phyloP scores from a whole-genome alignment of 2,888 invertebrate genomes.

The Drepanosiphum platanoidis region DNA sequence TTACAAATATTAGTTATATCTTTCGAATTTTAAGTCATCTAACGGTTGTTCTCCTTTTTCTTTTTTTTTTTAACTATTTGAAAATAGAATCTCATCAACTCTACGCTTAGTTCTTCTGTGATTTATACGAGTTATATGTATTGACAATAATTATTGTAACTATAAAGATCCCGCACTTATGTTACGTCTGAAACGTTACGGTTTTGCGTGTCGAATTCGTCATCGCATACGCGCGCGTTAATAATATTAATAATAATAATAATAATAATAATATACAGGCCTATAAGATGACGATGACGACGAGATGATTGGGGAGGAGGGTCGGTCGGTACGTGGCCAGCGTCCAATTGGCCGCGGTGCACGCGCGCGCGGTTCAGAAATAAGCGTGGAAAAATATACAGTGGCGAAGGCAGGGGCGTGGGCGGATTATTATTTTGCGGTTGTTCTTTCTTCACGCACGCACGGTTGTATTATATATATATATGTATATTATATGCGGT shows the following conservation, averaged over 20 bases:
- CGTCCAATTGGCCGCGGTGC: conserved; percentile 38
- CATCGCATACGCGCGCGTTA: not conserved
- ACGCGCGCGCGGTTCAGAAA: conserved; percentile 10
- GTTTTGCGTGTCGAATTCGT: not conserved
- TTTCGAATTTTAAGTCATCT: too few species aligned
- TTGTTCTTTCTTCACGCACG: conserved; percentile 30
- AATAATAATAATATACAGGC: not conserved
- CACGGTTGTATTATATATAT: not conserved
- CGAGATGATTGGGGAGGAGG: not conserved
- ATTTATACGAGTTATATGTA: too few species aligned
- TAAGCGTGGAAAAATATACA: conserved; percentile 34
- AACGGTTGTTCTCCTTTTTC: too few species aligned
- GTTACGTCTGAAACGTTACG: not conserved
- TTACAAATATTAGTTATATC: too few species aligned
- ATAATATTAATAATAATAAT: not conserved
- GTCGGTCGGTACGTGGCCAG: not conserved
- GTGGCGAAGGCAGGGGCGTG: conserved; percentile 3
- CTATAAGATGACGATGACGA: not conserved
- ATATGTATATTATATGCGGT: not conserved
- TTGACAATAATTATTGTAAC: too few species aligned
- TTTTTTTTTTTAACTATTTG: too few species aligned
- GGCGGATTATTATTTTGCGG: conserved; percentile 42
- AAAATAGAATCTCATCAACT: too few species aligned
- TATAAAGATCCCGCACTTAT: too few species aligned
- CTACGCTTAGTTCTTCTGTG: too few species aligned